Evolutionary conservation across 2,113 vertebrate genomes (phyloP), one percentile per base, ranked within the genome.

Genomic region (Poeciliopsis retropinna): DNA sequence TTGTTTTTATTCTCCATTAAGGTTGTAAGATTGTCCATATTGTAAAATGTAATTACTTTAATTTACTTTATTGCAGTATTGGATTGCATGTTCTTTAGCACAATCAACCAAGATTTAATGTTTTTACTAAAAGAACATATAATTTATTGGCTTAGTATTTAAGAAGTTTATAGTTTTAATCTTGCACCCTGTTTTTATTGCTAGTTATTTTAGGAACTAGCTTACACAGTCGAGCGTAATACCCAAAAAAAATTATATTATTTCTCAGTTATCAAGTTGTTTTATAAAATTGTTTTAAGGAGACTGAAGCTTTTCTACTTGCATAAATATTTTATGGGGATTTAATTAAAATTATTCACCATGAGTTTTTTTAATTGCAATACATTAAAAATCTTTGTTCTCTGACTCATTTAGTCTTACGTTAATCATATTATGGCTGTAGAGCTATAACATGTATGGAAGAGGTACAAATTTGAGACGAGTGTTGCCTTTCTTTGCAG

Each of bases 401-500:
- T 19, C 5, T 5, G 28, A 30, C 27, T 63, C 1, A 10, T 32
- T 32, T 32, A 32, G 30, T 64, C 30, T 14, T 10, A 32, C 25
- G 30, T 22, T 22, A 9, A 17, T 14, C 4, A 44, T 44, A 44
- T 14, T 30, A 62, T 64, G 3, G 11, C 31, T 1, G 5, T 70
- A 31, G 25, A 44, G 41, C 13, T 44, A 5, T 44, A 17, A 22
- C 47, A 51, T 31, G 2, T 17, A 61, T 37, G 11, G 54, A 29
- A 37, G 66, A 3, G 72, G 44, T 79, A 29, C 74, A 85, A 41
- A 27, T 79, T 86, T 82, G 73, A 91, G 57, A 87, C 70, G 57
- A n/a, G 19, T 83, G 25, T 87, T 15, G 1, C 88, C 34, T 90
- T 83, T 69, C 47, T 57, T 90, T 90, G 64, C 88, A 93, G 91